A percentile compares a stretch with the other conserved stretches of the same genome.
phyloP scores from a whole-genome alignment of 2,888 invertebrate genomes.

The Campaea margaritaria region DNA sequence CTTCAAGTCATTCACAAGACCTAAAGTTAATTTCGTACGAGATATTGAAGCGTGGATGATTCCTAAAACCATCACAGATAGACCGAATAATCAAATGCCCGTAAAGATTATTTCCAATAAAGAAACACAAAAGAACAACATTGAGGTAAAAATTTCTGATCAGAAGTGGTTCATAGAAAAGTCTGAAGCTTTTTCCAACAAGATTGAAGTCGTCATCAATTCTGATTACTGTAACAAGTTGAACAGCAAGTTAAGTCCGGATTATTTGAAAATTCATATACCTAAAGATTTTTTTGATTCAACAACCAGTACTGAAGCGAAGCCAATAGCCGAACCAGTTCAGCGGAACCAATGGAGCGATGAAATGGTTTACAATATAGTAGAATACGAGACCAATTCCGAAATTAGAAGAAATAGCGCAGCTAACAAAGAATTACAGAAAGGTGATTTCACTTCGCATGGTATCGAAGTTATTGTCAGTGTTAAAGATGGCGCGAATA shows the following conservation, averaged over 20 bases:
- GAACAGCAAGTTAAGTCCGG: constrained; percentile 53
- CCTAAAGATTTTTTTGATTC: constrained; percentile 69
- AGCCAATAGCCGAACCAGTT: constrained; percentile 12
- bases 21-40: constrained; percentile 60
- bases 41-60: constrained; percentile 76
- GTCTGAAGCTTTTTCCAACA: constrained; percentile 64
- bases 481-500: constrained; percentile 48
- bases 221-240: constrained; percentile 53
- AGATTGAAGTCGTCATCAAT: constrained; percentile 66
- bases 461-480: constrained; percentile 55
- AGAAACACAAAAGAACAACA: constrained; percentile 43
- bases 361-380: constrained; percentile 71
- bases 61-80: constrained; percentile 57
- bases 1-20: constrained; percentile 49
- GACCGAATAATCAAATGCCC: constrained; percentile 38
- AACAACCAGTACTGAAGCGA: constrained; percentile 52
- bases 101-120: constrained; percentile 1
- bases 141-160: constrained; percentile 55
- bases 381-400: constrained; percentile 68
- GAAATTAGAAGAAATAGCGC: constrained; percentile 47
- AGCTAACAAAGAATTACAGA: constrained; percentile 37
- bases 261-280: constrained; percentile 68
- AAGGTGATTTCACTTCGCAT: constrained; percentile 47
- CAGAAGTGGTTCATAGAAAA: constrained; percentile 67
- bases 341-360: constrained; percentile 57